Evolutionary conservation across 2,888 invertebrate genomes (phyloP), one percentile per base, ranked within the genome.

Genomic region (Hyppa rectilinea): DNA sequence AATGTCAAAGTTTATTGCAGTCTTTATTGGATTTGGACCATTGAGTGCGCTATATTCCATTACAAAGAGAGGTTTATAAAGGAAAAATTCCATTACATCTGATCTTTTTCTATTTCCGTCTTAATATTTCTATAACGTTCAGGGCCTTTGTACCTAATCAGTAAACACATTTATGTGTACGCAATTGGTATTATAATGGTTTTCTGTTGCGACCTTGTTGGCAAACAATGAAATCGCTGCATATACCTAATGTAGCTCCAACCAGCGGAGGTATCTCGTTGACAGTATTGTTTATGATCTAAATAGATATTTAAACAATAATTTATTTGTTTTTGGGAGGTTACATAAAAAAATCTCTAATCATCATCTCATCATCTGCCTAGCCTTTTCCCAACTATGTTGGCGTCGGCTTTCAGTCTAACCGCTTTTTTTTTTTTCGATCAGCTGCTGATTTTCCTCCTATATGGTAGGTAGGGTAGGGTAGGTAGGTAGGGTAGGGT

Each of bases 221-320:
- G 59, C 52, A 71, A 67, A 84, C 86, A 85, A 83, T 77, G 71
- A 70, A 55, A 56, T 59, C 40, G 61, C 71, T 73, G 72, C 70
- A 71, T 73, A 72, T 58, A n/a, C n/a, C n/a, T n/a, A 60, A 50
- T 59, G 61, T 74, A 67, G 53, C 52, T 75, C 58, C 50, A 65
- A 55, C 53, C 5, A 36, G 29, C 66, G 36, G 12, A n/a, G n/a
- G 56, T 68, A 53, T 68, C 36, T 75, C 36, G 58, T 58, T 71
- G 61, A 50, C 72, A 52, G 58, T 50, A 26, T 75, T 29, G 29
- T 43, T 47, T 23, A 52, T 47, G 2, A 53, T 52, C n/a, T 47
- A n/a, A 40, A 45, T n/a, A 2, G 1, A 26, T 38, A 64, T 53
- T 47, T 43, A 34, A 23, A n/a, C 26, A 40, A 2, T 10, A 9